These are phyloP conservation scores for Epsilonema sp. DNA, from an alignment of 2,888 invertebrate genomes.

Conservation along the genomic window DNA sequence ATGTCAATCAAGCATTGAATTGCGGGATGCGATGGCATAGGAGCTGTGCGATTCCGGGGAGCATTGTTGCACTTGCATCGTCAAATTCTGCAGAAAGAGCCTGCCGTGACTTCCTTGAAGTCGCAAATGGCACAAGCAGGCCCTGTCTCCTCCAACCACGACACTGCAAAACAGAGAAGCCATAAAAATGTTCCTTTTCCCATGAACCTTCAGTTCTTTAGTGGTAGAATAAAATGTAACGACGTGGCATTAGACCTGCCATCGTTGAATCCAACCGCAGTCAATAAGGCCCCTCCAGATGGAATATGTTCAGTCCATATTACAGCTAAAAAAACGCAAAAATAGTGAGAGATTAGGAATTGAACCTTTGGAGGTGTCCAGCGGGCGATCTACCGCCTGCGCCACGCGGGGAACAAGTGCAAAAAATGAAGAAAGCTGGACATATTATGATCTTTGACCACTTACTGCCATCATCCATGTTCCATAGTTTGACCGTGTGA, in stretches of 20 bases:
- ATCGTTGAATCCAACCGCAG: constrained; percentile 2
- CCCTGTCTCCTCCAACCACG: not conserved
- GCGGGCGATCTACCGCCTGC: not conserved
- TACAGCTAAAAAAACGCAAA: too few relatives aligned
- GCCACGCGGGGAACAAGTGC: not conserved
- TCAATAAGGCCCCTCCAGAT: constrained; percentile 1
- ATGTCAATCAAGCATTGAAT: too few relatives aligned
- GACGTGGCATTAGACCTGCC: not conserved
- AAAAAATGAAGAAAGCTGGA: too few relatives aligned
- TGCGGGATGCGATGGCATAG: too few relatives aligned
- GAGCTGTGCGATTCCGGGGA: too few relatives aligned
- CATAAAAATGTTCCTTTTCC: not conserved
- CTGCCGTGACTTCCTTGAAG: not conserved
- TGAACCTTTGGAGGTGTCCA: not conserved
- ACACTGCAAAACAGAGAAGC: not conserved
- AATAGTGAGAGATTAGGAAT: too few relatives aligned
- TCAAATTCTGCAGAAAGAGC: not conserved
- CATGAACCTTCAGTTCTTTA: too few relatives aligned
- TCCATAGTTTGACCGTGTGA: constrained; percentile 31
- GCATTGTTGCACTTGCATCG: not conserved
- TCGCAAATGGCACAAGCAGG: not conserved
- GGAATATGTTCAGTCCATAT: constrained; percentile 3
- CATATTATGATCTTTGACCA: too few relatives aligned
- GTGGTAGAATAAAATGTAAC: too few relatives aligned
- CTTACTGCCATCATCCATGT: constrained; percentile 28